Base-by-base conservation (phyloP, 2,113 vertebrate genomes). In the Paramormyrops kingsleyae region DNA sequence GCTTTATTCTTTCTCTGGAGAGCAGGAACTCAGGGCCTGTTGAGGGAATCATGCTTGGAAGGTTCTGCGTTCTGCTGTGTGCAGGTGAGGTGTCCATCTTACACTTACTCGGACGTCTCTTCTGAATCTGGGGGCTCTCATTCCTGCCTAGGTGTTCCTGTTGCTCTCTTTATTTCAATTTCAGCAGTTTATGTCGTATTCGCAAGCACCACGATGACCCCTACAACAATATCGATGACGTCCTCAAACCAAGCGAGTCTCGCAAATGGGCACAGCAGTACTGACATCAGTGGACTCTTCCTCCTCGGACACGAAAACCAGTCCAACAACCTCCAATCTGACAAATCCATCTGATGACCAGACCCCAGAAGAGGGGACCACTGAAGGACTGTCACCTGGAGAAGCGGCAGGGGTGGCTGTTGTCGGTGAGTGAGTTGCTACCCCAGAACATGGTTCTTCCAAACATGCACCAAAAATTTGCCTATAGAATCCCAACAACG, bases 381-480 rank as follows among this genome's bases (percentile, higher is more conserved):
- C 88, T 1, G n/a, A 27, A 0, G 92, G 74, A 1, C 92, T 96
- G 44, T 95, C 93, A 17, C 0, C 52, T 1, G 95, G 93, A 0
- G 94, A 90, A 1, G 94, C 94, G 17, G 94, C 94, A 0, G 95
- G 94, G 15, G 93, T 95, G 15, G 93, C 89, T 1, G 88, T 77
- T 27, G 0, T 96, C 3, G 94, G 95, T 96, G 87, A 94, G 94
- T 53, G 90, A 35, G n/a, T 24, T 15, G 13, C 3, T 49, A 1
- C 47, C 19, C 39, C 9, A 31, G 27, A 27, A 83, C 44, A 27
- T 27, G 52, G 27, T 13, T 84, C 56, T 19, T 19, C 15, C 27
- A 31, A 49, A 50, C 9, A 27, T 12, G 49, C 47, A 87, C 49
- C 47, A 56, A 7, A 87, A 27, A 53, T 35, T 27, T 53, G 15